phyloP scores from a whole-genome alignment of 92 coral and sea anemone genomes.

The Pocillopora grandis region DNA sequence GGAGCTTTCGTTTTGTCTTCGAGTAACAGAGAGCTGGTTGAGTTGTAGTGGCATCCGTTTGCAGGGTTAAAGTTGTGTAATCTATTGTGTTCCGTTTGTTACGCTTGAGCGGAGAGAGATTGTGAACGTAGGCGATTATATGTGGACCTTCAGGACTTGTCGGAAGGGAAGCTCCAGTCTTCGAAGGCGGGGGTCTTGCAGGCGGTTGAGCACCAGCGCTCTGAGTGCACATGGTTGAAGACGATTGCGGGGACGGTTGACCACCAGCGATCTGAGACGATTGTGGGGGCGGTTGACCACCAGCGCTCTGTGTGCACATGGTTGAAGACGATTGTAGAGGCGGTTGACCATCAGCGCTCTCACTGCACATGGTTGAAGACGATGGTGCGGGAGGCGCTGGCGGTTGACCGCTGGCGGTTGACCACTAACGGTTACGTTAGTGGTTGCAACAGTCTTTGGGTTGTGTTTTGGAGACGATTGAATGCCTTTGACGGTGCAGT shows the following conservation, averaged over 20 bases:
- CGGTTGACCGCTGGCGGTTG: background rate
- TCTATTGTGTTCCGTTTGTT: slow-evolving; percentile 27
- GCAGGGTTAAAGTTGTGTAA: slow-evolving; percentile 31
- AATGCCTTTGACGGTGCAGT: slow-evolving; percentile 14
- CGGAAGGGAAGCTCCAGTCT: slow-evolving; percentile 15
- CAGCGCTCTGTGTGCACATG: no score
- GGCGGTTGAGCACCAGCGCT: slow-evolving; percentile 33
- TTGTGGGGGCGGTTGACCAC: no score
- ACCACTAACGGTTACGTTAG: slow-evolving; percentile 33
- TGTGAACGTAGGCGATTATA: slow-evolving; percentile 42
- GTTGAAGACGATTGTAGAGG: no score
- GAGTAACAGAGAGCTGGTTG: slow-evolving; percentile 49
- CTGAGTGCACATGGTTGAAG: slow-evolving; percentile 24
- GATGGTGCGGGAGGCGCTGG: no score
- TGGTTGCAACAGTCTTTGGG: slow-evolving; percentile 30
- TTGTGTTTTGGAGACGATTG: slow-evolving; percentile 21
- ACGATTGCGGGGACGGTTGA: slow-evolving; percentile 29
- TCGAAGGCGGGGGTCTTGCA: slow-evolving; percentile 20
- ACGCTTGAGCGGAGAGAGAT: slow-evolving; percentile 49
- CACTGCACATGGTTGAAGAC: no score
- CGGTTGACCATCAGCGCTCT: no score
- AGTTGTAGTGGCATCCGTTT: slow-evolving; percentile 40
- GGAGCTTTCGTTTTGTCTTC: slow-evolving; percentile 36
- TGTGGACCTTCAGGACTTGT: slow-evolving; percentile 31
- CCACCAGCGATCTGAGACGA: no score